Conservation (phyloP, 2,888 invertebrate species). For the Yponomeuta malinellus region DNA sequence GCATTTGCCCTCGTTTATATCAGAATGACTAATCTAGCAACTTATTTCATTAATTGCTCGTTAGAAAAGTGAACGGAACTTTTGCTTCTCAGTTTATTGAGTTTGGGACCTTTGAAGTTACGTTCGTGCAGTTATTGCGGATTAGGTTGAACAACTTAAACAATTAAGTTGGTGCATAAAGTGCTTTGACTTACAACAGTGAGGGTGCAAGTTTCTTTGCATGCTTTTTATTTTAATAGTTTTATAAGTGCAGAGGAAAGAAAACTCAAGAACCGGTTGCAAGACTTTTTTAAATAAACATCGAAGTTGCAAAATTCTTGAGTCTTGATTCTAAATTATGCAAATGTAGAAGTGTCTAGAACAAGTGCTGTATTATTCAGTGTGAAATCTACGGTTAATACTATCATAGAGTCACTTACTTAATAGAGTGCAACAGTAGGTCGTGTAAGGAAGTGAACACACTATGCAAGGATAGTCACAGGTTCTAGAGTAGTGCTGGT, state of each 20-base stretch:
- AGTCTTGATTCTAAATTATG: constrained; percentile 48
- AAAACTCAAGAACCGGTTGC: constrained; percentile 35
- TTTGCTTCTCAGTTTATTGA: background rate
- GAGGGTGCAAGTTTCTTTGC: constrained; percentile 7
- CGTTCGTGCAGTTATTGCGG: background rate
- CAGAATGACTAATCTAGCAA: background rate
- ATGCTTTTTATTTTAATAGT: constrained; percentile 12
- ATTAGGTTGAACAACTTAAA: background rate
- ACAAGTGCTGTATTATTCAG: constrained; percentile 45
- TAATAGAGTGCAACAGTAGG: constrained; percentile 58
- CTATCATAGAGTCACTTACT: constrained; percentile 59
- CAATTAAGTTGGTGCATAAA: constrained; percentile 4
- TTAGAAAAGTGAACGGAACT: background rate
- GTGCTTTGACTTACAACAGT: constrained; percentile 14
- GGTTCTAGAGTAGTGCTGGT: constrained; percentile 48
- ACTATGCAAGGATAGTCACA: constrained; percentile 67
- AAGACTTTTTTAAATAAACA: constrained; percentile 13
- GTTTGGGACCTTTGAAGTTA: background rate
- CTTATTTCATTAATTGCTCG: background rate
- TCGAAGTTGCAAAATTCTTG: constrained; percentile 38
- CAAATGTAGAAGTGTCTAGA: constrained; percentile 54
- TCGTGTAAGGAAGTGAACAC: constrained; percentile 35
- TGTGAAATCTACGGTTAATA: constrained; percentile 53
- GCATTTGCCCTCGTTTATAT: background rate
- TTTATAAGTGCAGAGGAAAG: constrained; percentile 3